Percentiles rank a stretch among this genome's conserved stretches.
phyloP scores from a whole-genome alignment of 2,888 invertebrate species.

The Chirona hameri region DNA sequence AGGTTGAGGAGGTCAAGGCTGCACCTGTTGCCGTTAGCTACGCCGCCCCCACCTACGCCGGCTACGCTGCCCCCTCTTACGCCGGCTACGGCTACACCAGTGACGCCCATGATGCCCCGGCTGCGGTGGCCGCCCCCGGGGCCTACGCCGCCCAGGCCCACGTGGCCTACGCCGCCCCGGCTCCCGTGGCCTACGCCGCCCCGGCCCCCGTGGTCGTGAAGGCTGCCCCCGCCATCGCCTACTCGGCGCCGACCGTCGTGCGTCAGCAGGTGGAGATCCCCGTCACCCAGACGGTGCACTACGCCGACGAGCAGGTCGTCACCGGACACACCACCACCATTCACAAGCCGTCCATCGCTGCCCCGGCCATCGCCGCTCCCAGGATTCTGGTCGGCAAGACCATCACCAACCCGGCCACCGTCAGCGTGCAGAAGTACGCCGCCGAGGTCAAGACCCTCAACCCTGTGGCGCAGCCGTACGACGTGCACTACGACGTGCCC shows the following conservation, averaged over 20 bases:
- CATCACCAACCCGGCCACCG: slow-evolving; percentile 33
- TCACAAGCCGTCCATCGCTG: slow-evolving; percentile 37
- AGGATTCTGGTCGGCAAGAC: slow-evolving; percentile 35
- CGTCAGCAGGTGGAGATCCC: slow-evolving; percentile 37
- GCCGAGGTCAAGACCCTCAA: too few species aligned
- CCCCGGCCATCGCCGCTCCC: slow-evolving; percentile 38
- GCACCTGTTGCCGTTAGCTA: too few species aligned
- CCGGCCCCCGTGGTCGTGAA: not conserved
- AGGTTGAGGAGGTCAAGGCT: not conserved
- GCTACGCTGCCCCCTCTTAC: too few species aligned
- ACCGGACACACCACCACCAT: slow-evolving; percentile 37
- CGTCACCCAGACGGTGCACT: slow-evolving; percentile 37
- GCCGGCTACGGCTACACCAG: too few species aligned
- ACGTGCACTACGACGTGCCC: not conserved
- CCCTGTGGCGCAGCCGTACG: not conserved
- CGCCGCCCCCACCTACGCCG: too few species aligned
- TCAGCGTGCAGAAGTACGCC: not conserved
- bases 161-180: too few species aligned
- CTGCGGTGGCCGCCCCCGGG: not conserved
- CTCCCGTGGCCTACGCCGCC: not conserved
- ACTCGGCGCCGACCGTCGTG: not conserved
- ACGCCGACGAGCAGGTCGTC: slow-evolving; percentile 36
- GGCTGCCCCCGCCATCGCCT: not conserved
- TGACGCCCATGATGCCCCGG: not conserved
- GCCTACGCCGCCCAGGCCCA: too few species aligned